Evolutionary conservation across 2,888 invertebrate genomes (phyloP), one percentile per base, ranked within the genome.

Genomic region (Lobophora halterata): DNA sequence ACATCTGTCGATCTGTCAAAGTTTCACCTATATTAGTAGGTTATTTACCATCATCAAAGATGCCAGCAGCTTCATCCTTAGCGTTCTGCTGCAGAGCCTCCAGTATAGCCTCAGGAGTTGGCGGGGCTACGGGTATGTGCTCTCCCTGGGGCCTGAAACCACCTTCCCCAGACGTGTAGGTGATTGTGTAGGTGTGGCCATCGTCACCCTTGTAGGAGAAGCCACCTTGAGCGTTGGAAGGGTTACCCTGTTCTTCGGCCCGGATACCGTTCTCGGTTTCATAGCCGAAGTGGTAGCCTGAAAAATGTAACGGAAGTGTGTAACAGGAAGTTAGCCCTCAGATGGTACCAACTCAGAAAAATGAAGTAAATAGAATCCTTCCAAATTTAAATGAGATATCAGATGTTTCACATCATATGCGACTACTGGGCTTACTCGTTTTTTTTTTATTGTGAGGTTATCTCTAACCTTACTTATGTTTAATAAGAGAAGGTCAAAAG

Each of bases 171-270:
- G 67, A 87, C 0, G 85, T 81, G 56, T 89, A 90, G 2, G 79
- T 81, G 10, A 90, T 62, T 5, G 88, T 79, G 66, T 89, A 89
- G 0, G 79, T 77, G 45, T 73, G 70, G 0, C 90, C 91, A 55
- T 90, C 90, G 3, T 90, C 90, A 0, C 89, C 89, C 12, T 87
- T 88, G 70, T 90, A 91, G 0, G 89, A 81, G 61, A 88, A 91
- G 0, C 86, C 83, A 0, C 91, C 91, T 37, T 88, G 81, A 1
- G 70, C 71, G 11, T 73, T 67, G 0, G 38, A 51, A 0, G 66
- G 36, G 31, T 75, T 68, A 0, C 82, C 80, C 1, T 67, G 58
- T 43, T 83, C 81, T 46, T 82, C 81, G 5, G 78, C 77, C 16
- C 72, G 59, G 38, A 85, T 83, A 19, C 81, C 83, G 46, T 82